Percentiles rank a stretch among this genome's conserved stretches.
phyloP scores from a whole-genome alignment of 1,140 invertebrate species.

The Diorhabda elongata region DNA sequence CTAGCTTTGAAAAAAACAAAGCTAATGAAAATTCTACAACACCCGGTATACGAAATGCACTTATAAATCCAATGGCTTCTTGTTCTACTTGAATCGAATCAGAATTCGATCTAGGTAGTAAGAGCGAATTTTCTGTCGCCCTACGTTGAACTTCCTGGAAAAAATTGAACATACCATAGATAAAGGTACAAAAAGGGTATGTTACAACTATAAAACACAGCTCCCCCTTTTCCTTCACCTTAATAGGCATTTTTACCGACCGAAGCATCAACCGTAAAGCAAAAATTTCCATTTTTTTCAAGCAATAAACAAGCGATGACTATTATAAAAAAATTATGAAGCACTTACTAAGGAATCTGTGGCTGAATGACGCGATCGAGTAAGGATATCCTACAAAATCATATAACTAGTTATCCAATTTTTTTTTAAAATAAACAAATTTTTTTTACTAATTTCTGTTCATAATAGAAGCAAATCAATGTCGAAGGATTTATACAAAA shows the following conservation, averaged over 20 bases:
- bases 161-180: background rate
- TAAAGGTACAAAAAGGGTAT: conserved; percentile 2
- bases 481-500: too few species aligned
- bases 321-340: conserved; percentile 34
- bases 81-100: background rate
- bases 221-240: background rate
- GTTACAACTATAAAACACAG: background rate
- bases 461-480: too few species aligned
- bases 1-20: conserved; percentile 95
- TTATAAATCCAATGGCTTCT: conserved; percentile 71
- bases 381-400: conserved; percentile 25
- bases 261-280: too few species aligned
- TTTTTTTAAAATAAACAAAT: too few species aligned
- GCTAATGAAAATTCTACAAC: conserved; percentile 92
- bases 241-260: too few species aligned
- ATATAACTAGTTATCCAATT: background rate
- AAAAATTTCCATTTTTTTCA: too few species aligned
- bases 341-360: conserved; percentile 51
- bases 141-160: conserved; percentile 50
- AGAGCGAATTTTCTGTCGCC: conserved; percentile 48
- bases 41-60: conserved; percentile 82
- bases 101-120: conserved; percentile 34
- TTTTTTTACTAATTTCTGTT: too few species aligned
- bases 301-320: too few species aligned
- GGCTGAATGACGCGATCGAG: conserved; percentile 23